Percentiles rank a stretch among this genome's conserved stretches.
Conservation (phyloP, 2,113 vertebrate species). For the Taxidea taxus region DNA sequence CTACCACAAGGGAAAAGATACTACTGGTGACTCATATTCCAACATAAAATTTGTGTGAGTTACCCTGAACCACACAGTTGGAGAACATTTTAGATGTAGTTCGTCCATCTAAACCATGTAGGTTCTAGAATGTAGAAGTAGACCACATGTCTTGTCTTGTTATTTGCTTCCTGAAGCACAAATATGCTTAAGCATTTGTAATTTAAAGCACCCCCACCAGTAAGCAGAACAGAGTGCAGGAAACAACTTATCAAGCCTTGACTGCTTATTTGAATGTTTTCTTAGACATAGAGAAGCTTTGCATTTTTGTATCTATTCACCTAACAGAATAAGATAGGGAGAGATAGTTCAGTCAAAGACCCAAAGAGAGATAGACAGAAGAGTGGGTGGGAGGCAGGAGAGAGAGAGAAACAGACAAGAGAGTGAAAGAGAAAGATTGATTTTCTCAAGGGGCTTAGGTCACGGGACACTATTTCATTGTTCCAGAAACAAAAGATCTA, state of each 20-base stretch:
- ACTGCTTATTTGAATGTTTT: not conserved
- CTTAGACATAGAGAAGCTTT: not conserved
- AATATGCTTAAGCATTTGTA: not conserved
- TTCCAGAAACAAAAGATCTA: not conserved
- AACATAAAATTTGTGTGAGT: not conserved
- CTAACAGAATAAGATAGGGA: not conserved
- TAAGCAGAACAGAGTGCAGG: not conserved
- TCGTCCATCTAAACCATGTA: not conserved
- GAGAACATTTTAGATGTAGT: not conserved
- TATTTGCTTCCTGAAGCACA: not conserved
- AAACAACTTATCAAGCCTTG: not conserved
- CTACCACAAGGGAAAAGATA: not conserved
- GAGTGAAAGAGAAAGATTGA: not conserved
- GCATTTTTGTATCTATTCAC: not conserved
- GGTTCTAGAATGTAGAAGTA: not conserved
- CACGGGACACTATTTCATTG: not conserved
- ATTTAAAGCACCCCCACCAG: not conserved
- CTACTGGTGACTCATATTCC: rapidly evolving
- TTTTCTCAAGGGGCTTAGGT: not conserved
- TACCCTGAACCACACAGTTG: not conserved
- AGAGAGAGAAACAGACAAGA: not conserved
- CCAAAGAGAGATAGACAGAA: not conserved
- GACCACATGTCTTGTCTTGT: not conserved
- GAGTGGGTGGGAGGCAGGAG: rapidly evolving
- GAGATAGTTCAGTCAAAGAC: not conserved